These are phyloP conservation scores for Macroglossus sobrinus DNA, from an alignment of 2,113 vertebrate species.

Conservation along the genomic window DNA sequence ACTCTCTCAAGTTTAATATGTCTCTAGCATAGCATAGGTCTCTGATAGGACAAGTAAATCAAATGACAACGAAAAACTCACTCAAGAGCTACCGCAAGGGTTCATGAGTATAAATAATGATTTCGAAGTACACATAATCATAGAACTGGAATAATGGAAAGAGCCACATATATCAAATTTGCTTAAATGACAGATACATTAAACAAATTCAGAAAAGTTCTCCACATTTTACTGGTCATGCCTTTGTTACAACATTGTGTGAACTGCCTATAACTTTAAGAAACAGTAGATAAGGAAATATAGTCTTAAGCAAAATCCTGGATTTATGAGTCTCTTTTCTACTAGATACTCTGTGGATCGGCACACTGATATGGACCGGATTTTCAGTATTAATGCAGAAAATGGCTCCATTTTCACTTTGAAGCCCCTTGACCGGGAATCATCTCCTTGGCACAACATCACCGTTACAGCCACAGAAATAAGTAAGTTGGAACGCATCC, in stretches of 20 bases:
- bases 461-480: slow-evolving; percentile 95
- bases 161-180: not conserved
- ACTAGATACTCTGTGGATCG: slow-evolving; percentile 95
- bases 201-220: not conserved
- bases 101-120: not conserved
- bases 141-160: not conserved
- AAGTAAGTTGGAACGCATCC: slow-evolving; percentile 83
- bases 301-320: not conserved
- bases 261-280: not conserved
- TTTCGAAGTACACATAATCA: not conserved
- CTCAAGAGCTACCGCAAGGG: not conserved
- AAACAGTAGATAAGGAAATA: not conserved
- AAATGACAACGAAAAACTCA: not conserved
- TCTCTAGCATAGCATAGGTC: not conserved
- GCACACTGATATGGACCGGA: slow-evolving; percentile 93
- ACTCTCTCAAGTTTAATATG: not conserved
- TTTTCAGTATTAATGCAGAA: slow-evolving; percentile 93
- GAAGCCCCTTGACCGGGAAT: slow-evolving; percentile 93
- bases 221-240: not conserved
- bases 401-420: slow-evolving; percentile 95
- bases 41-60: not conserved
- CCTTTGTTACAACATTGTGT: not conserved
- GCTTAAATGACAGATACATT: not conserved
- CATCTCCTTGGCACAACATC: slow-evolving; percentile 96
- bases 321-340: slow-evolving; percentile 56